Conservation (phyloP, 2,113 vertebrate genomes). For the Silurus asotus region DNA sequence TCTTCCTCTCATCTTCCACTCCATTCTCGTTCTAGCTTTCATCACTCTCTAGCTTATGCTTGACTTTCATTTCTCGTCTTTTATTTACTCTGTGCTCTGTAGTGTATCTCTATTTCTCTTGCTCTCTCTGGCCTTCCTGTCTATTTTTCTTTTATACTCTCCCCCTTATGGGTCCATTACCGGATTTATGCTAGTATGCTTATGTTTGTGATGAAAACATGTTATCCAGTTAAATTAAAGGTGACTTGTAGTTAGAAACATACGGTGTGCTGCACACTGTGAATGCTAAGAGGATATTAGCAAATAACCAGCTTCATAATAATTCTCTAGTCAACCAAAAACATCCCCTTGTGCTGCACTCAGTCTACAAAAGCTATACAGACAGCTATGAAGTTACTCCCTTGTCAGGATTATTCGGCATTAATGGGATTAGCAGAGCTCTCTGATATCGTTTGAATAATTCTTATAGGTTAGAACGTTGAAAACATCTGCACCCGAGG, state of each 20-base stretch:
- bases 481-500: not conserved
- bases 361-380: constrained; percentile 14
- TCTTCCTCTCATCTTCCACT: constrained; percentile 35
- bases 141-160: not conserved
- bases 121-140: not conserved
- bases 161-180: not conserved
- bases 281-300: constrained; percentile 12
- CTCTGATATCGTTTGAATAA: constrained; percentile 6
- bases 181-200: not conserved
- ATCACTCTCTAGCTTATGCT: not conserved
- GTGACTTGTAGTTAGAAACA: not conserved
- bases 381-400: constrained; percentile 29
- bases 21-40: constrained; percentile 8
- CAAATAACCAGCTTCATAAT: constrained; percentile 45
- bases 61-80: constrained; percentile 5
- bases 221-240: constrained; percentile 7
- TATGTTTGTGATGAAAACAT: constrained; percentile 6
- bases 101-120: not conserved
- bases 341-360: constrained; percentile 34
- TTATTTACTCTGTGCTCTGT: constrained; percentile 15
- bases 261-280: not conserved
- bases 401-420: constrained; percentile 28
- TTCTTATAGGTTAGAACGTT: constrained; percentile 5
- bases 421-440: constrained; percentile 20
- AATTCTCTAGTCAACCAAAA: constrained; percentile 52